Evolutionary conservation across 30 jellyfish, hydroid and myxozoan genomes (phyloP).

Genomic region (Hydra vulgaris): DNA sequence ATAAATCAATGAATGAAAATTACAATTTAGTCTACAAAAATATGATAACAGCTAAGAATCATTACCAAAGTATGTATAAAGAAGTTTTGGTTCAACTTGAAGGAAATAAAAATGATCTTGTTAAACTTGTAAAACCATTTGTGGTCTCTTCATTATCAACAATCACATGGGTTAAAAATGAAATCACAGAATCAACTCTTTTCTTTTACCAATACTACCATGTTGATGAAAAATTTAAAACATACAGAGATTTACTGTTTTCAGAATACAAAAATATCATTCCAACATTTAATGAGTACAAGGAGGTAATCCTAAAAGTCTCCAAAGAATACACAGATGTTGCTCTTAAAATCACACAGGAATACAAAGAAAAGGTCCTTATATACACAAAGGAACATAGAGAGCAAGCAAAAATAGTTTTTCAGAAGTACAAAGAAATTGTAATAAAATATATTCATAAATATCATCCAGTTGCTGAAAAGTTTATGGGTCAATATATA

Average conservation of each 20-base stretch:
- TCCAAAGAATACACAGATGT: no score
- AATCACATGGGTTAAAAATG: constrained; percentile 51
- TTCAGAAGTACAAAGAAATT: not conserved
- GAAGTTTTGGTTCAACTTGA: not conserved
- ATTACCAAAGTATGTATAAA: not conserved
- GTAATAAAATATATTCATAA: not conserved
- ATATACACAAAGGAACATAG: not conserved
- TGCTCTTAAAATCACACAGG: no score
- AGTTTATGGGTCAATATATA: no score
- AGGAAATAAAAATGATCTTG: not conserved
- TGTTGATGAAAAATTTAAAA: constrained; percentile 34
- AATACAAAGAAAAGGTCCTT: not conserved
- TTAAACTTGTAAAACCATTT: constrained; percentile 30
- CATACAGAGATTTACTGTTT: constrained; percentile 5
- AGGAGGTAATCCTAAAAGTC: not conserved
- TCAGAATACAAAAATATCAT: constrained; percentile 3
- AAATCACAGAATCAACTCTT: constrained; percentile 65
- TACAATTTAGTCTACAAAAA: constrained; percentile 6
- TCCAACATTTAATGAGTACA: constrained; percentile 32
- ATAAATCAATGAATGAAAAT: not conserved
- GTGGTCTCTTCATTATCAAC: constrained; percentile 21
- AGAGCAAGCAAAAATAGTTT: not conserved
- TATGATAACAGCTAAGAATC: not conserved
- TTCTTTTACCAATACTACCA: constrained; percentile 58
- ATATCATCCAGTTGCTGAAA: no score